These are phyloP conservation scores for Gymnocheta viridis DNA, from an alignment of 2,888 invertebrate species.

Conservation along the genomic window DNA sequence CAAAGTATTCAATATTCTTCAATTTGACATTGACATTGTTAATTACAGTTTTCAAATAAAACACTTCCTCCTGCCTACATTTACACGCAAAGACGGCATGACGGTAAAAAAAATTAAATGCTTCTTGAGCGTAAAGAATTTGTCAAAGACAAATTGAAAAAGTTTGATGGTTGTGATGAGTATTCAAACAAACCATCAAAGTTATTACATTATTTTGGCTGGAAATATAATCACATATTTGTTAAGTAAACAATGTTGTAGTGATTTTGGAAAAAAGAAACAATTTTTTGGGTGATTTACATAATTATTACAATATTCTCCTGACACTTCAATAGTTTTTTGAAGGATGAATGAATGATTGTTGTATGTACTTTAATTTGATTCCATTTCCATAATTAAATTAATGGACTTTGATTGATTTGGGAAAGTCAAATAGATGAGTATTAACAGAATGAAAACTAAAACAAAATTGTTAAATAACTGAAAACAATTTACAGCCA, in stretches of 20 bases:
- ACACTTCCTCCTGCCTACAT: neutral
- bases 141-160: constrained; percentile 15
- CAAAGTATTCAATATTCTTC: constrained; percentile 5
- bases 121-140: constrained; percentile 11
- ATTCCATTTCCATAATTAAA: neutral
- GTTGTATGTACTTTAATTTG: neutral
- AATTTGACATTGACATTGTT: neutral
- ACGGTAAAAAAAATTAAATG: neutral
- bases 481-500: neutral
- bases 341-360: neutral
- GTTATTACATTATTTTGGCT: neutral
- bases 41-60: constrained; percentile 19
- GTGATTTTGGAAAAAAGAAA: too few species aligned
- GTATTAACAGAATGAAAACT: neutral
- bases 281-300: too few species aligned
- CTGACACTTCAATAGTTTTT: neutral
- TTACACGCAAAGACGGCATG: neutral
- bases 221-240: neutral
- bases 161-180: neutral
- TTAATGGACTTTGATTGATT: constrained; percentile 14
- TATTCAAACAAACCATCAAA: constrained; percentile 1
- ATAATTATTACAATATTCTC: too few species aligned
- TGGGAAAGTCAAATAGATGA: neutral
- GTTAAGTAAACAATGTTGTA: neutral
- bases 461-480: neutral